Base-by-base conservation (phyloP, 2,113 vertebrate species). In the Rhinoderma darwinii region DNA sequence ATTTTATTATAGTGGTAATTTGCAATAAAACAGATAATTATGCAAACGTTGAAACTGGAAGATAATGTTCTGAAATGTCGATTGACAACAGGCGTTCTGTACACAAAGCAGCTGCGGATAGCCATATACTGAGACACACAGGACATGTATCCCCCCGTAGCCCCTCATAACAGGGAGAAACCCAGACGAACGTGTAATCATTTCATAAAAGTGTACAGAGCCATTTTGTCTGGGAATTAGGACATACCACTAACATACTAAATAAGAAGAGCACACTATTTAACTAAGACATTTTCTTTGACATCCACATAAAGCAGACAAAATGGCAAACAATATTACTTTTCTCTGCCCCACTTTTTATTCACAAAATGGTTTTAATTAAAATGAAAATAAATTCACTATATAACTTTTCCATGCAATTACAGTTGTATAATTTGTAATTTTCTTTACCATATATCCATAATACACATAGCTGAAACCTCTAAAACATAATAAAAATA, bases 1-100 rank as follows among this genome's bases (percentile, higher is more conserved):
- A 86, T 77, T 78, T 47, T 63, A 68, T 43, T 68, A 70, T 51
- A 68, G 59, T 86, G 59, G 84, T 68, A 68, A 86, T 86, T 86
- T 86, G 59, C 84, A 68, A 86, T 79, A 86, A 68, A 78, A 86
- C 74, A 84, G 70, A 86, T 86, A 86, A 86, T 86, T 59, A 78
- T 76, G 27, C 30, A 79, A 86, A 78, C 44, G 35, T 63, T 54
- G 32, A 68, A 85, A 66, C 18, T 76, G 41, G 73, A 86, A 86
- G 84, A 78, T 86, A 68, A 86, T 86, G 56, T 86, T 68, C 74
- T 50, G 32, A 68, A 86, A 86, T 66, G 56, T 35, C 30, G 84
- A 86, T 39, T 68, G 75, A 86, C 84, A 78, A 68, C 59, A 86
- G 59, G 59, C 32, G 30, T 39, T 22, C 20, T 25, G n/a, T 78